A percentile compares a stretch with the other conserved stretches of the same genome.
phyloP scores from a whole-genome alignment of 2,888 invertebrate species.

The Pherbina coryleti region DNA sequence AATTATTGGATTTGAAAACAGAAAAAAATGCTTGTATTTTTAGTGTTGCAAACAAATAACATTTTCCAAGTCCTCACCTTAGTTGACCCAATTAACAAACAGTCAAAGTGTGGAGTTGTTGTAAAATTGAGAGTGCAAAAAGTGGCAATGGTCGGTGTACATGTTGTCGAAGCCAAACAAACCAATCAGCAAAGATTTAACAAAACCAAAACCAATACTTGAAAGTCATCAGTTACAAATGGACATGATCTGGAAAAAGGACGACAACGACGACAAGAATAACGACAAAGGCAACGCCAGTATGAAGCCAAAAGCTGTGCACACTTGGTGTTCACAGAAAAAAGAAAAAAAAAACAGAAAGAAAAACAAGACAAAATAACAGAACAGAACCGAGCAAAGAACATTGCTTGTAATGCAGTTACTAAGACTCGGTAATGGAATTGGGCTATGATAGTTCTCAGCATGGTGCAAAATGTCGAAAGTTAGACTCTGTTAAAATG shows the following conservation, averaged over 20 bases:
- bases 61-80: too few relatives aligned
- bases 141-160: too few relatives aligned
- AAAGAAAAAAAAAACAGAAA: not conserved
- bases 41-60: too few relatives aligned
- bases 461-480: not conserved
- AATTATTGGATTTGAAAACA: too few relatives aligned
- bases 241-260: not conserved
- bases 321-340: not conserved
- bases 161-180: too few relatives aligned
- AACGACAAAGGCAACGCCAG: not conserved
- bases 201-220: not conserved
- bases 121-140: too few relatives aligned
- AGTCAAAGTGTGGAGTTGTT: too few relatives aligned
- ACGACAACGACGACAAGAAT: not conserved
- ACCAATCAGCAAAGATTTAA: conserved; percentile 20
- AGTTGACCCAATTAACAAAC: too few relatives aligned
- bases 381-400: not conserved
- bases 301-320: not conserved
- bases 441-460: not conserved
- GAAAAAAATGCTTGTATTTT: too few relatives aligned
- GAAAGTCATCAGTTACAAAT: conserved; percentile 30
- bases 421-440: not conserved
- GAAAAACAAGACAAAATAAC: not conserved
- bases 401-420: not conserved
- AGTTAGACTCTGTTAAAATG: not conserved